Evolutionary conservation across 1,140 invertebrate species (phyloP).

Genomic region (Polypedilum pembai): DNA sequence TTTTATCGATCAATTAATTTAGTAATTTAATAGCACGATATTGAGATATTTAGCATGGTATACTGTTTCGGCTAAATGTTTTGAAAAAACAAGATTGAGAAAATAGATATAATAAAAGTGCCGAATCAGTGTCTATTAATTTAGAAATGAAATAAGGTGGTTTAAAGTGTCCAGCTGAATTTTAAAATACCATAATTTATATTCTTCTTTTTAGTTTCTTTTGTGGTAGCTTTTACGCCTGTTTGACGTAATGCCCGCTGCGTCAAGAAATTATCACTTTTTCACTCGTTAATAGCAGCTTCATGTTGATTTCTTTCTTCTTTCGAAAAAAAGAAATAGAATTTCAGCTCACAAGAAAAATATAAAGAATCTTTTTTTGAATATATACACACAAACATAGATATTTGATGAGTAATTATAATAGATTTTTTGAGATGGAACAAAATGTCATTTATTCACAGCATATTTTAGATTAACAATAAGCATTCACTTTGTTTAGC

Average conservation of each 20-base stretch:
- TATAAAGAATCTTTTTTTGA: too few species aligned
- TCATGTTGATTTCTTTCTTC: conserved; percentile 18
- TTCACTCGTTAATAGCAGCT: conserved; percentile 17
- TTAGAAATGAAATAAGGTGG: conserved; percentile 12
- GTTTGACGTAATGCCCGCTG: conserved; percentile 9
- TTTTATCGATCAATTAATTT: too few species aligned
- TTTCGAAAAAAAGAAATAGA: background rate
- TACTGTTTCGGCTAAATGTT: too few species aligned
- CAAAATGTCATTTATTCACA: too few species aligned
- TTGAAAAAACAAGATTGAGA: too few species aligned
- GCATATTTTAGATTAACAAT: too few species aligned
- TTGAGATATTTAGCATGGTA: too few species aligned
- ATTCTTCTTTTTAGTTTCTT: background rate
- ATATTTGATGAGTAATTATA: too few species aligned
- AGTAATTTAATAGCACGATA: too few species aligned
- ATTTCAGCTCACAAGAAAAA: background rate
- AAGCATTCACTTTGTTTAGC: too few species aligned
- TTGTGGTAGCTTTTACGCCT: conserved; percentile 10
- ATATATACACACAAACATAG: too few species aligned
- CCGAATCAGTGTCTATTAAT: conserved; percentile 11
- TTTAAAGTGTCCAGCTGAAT: conserved; percentile 5
- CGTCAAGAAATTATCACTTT: conserved; percentile 18
- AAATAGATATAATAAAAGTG: background rate
- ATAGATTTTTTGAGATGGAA: too few species aligned
- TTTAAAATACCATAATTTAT: conserved; percentile 15